Conservation (phyloP, 2,888 invertebrate species). For the Bugula neritina region DNA sequence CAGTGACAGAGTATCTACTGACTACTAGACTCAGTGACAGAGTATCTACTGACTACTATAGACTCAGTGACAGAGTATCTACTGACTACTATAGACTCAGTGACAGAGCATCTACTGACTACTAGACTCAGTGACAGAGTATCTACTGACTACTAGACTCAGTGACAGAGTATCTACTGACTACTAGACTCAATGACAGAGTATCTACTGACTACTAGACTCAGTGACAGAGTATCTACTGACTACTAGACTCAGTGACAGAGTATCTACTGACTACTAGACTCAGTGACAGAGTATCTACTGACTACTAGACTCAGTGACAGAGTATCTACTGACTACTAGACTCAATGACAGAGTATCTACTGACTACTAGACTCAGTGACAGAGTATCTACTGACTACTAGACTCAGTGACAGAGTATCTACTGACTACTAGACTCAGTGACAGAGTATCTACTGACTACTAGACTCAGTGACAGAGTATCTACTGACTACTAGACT, state of each 20-base stretch:
- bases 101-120: no score
- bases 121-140: not conserved
- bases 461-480: not conserved
- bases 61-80: no score
- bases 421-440: not conserved
- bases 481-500: not conserved
- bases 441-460: no score
- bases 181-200: not conserved
- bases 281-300: not conserved
- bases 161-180: not conserved
- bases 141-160: not conserved
- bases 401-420: not conserved
- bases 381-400: not conserved
- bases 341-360: not conserved
- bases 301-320: not conserved
- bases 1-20: no score
- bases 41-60: no score
- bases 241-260: not conserved
- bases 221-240: no score
- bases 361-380: not conserved
- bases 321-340: not conserved
- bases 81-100: no score
- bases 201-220: not conserved
- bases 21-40: no score
- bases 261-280: not conserved